Base-by-base conservation (phyloP, 2,888 invertebrate genomes). In the Biston betularia region DNA sequence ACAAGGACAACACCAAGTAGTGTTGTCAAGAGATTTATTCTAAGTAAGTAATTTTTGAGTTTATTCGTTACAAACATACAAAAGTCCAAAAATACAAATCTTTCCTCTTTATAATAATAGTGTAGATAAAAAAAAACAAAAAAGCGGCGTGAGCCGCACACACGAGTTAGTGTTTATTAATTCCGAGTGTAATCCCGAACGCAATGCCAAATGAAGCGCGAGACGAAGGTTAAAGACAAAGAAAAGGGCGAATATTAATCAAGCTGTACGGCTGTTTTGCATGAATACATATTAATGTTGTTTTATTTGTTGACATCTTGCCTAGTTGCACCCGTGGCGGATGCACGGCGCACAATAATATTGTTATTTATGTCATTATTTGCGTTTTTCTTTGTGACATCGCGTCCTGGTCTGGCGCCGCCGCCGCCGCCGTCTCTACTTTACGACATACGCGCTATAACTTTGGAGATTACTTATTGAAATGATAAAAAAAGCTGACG, bases 141-240 rank as follows among this genome's bases (percentile, higher is more conserved):
- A 3, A 3, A 24, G 24, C 24, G 24, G 24, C 24, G 24, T 33
- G 42, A 44, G 38, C 10, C n/a, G 40, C 38, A 53, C 40, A 44
- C 52, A 58, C 48, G 49, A 55, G 50, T 15, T 56, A 49, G 60
- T 60, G 38, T 65, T 54, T 48, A 58, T 50, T 49, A 54, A 58
- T 58, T 52, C 60, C 42, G 33, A 54, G 61, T 57, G 63, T 66
- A 72, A 62, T 63, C 65, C 72, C 54, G 63, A 69, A 66, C 68
- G 49, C 71, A 52, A 67, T 72, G 70, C 72, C 70, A 74, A 74
- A 65, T 65, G 65, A 62, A 63, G 68, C 71, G 62, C 56, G 58
- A 67, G 44, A 60, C 69, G 64, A 69, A 74, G 72, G 72, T 71
- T 71, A 57, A 58, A 59, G 63, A 72, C 70, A 69, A 74, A 73